Evolutionary conservation across 2,797 vertebrate species (phyloP).

Genomic region (Dermochelys coriacea): DNA sequence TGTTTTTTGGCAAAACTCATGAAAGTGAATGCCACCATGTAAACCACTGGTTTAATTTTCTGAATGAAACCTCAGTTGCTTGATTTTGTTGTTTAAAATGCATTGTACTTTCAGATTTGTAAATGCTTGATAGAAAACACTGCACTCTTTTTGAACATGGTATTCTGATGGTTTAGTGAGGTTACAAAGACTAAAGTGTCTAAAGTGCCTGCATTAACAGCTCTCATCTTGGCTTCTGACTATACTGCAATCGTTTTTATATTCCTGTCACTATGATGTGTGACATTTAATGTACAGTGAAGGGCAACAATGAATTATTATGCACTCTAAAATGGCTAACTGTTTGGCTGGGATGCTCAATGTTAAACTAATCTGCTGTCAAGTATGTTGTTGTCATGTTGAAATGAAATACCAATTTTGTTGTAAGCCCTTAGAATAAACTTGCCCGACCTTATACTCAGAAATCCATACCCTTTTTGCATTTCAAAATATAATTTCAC

Average conservation of each 20-base stretch:
- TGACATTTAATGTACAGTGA: conserved; percentile 70
- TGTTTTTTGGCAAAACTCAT: neutral
- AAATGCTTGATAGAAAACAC: neutral
- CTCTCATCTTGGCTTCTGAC: conserved; percentile 40
- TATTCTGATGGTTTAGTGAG: conserved; percentile 35
- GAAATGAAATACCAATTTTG: conserved; percentile 64
- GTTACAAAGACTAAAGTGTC: conserved; percentile 34
- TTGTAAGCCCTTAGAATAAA: conserved; percentile 35
- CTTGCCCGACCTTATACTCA: conserved; percentile 14
- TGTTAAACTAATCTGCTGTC: conserved; percentile 70
- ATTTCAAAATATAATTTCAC: conserved; percentile 23
- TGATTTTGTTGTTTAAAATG: neutral
- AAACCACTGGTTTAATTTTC: neutral
- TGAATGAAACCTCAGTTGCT: neutral
- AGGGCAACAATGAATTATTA: conserved; percentile 74
- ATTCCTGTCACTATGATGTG: conserved; percentile 65
- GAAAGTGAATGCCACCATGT: neutral
- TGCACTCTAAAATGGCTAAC: conserved; percentile 65
- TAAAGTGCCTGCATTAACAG: conserved; percentile 44
- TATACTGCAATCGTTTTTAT: conserved; percentile 51
- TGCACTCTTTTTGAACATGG: neutral
- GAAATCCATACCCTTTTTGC: conserved; percentile 1
- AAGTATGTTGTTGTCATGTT: conserved; percentile 49
- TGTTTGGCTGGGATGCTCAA: conserved; percentile 68
- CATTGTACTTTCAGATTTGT: neutral